Conservation (phyloP, 2,888 invertebrate genomes). For the Boloria euphrosyne region DNA sequence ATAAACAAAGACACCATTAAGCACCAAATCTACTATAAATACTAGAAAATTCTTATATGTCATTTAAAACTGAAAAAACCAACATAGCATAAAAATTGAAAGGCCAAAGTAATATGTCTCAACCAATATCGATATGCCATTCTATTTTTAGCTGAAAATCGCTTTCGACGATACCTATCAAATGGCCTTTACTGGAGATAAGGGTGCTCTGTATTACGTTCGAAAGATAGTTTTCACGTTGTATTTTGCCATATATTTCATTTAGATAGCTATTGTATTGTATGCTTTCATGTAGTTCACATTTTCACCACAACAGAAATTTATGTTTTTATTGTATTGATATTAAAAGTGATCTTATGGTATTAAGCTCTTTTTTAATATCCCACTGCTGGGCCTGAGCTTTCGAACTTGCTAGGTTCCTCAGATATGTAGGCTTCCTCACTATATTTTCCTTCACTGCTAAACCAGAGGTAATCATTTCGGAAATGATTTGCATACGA, state of each 20-base stretch:
- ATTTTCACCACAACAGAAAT: too few relatives aligned
- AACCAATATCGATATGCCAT: conserved; percentile 12
- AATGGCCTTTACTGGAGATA: conserved; percentile 14
- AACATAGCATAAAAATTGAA: background rate
- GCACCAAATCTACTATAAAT: background rate
- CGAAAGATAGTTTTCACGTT: conserved; percentile 13
- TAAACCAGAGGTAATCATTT: too few relatives aligned
- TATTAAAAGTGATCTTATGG: too few relatives aligned
- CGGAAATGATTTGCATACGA: too few relatives aligned
- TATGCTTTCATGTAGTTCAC: too few relatives aligned
- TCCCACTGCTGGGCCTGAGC: too few relatives aligned
- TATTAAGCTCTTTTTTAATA: too few relatives aligned
- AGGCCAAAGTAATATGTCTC: conserved; percentile 6
- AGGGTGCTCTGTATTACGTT: conserved; percentile 8
- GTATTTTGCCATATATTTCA: background rate
- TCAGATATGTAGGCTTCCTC: too few relatives aligned
- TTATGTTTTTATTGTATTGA: too few relatives aligned
- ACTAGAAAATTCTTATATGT: background rate
- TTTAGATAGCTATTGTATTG: background rate
- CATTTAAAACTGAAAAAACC: conserved; percentile 4
- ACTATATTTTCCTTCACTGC: too few relatives aligned
- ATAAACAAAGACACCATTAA: background rate
- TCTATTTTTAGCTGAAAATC: conserved; percentile 21
- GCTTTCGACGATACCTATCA: conserved; percentile 19
- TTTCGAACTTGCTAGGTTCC: too few relatives aligned